Percentiles rank a stretch among this genome's conserved stretches.
Conservation (phyloP, 1,140 invertebrate genomes). For the Camponotus vicinus region DNA sequence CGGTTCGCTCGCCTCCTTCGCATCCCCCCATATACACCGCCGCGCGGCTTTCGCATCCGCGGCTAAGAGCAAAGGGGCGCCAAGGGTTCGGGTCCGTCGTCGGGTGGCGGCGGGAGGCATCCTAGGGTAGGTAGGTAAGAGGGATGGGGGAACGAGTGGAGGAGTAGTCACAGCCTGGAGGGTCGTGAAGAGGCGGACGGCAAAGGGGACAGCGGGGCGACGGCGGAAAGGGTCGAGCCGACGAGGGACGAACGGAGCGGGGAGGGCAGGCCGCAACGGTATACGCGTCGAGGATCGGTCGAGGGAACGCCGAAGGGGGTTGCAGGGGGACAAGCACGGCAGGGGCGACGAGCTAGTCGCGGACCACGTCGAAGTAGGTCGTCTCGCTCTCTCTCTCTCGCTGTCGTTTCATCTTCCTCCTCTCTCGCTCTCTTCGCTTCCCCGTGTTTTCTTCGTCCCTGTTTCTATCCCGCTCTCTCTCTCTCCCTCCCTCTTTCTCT, state of each 20-base stretch:
- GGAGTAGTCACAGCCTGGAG: slow-evolving; percentile 72
- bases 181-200: slow-evolving; percentile 51
- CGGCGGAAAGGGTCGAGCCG: neutral
- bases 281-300: slow-evolving; percentile 67
- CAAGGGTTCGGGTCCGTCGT: slow-evolving; percentile 80
- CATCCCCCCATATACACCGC: slow-evolving; percentile 56
- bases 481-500: slow-evolving; percentile 10
- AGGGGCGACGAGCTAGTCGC: slow-evolving; percentile 64
- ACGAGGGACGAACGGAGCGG: neutral
- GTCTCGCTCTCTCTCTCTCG: slow-evolving; percentile 66
- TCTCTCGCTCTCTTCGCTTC: slow-evolving; percentile 30
- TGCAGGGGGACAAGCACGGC: slow-evolving; percentile 19
- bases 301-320: slow-evolving; percentile 60
- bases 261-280: slow-evolving; percentile 38
- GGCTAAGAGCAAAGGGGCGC: slow-evolving; percentile 78
- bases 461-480: slow-evolving; percentile 26
- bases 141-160: slow-evolving; percentile 63
- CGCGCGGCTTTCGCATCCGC: slow-evolving; percentile 78
- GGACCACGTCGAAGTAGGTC: slow-evolving; percentile 70
- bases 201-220: slow-evolving; percentile 18
- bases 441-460: slow-evolving; percentile 55
- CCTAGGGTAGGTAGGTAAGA: slow-evolving; percentile 67
- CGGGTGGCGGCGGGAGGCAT: slow-evolving; percentile 74
- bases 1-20: slow-evolving; percentile 41
- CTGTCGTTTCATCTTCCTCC: slow-evolving; percentile 31